These are phyloP conservation scores for Arnoldichthys spilopterus DNA, from an alignment of 2,797 vertebrate species.

Conservation along the genomic window DNA sequence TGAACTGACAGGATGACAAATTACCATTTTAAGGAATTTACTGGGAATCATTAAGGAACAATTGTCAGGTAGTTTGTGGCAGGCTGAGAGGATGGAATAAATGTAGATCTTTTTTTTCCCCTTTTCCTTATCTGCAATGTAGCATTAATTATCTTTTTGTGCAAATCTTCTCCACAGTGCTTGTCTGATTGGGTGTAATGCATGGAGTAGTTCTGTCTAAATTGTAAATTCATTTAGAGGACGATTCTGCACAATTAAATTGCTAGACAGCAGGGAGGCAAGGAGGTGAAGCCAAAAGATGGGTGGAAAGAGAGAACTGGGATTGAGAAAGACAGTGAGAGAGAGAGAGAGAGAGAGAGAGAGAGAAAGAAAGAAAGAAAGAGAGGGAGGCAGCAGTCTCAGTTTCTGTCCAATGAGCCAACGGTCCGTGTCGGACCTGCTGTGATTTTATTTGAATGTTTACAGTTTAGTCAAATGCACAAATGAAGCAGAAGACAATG, in stretches of 20 bases:
- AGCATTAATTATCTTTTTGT: slow-evolving; percentile 91
- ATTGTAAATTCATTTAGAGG: slow-evolving; percentile 86
- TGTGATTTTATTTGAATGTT: slow-evolving; percentile 85
- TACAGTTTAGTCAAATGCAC: slow-evolving; percentile 78
- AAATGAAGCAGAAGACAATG: slow-evolving; percentile 36
- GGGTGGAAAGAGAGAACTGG: not conserved
- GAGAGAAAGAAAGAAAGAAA: slow-evolving; percentile 68
- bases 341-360: not conserved
- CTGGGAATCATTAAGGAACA: slow-evolving; percentile 99
- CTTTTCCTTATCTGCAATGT: slow-evolving; percentile 84
- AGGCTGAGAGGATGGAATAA: slow-evolving; percentile 90
- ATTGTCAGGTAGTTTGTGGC: slow-evolving; percentile 99
- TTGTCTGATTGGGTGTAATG: slow-evolving; percentile 86
- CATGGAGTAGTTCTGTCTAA: slow-evolving; percentile 87
- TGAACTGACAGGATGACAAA: slow-evolving; percentile 99
- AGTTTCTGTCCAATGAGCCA: slow-evolving; percentile 82
- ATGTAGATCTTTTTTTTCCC: slow-evolving; percentile 87
- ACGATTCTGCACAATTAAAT: slow-evolving; percentile 88
- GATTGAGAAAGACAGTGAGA: slow-evolving; percentile 59
- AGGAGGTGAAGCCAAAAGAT: slow-evolving; percentile 83
- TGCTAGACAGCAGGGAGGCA: slow-evolving; percentile 78
- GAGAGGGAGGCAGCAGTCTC: slow-evolving; percentile 70
- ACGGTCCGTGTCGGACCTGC: slow-evolving; percentile 81
- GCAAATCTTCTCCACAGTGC: slow-evolving; percentile 85
- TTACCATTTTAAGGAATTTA: slow-evolving; percentile 99